Percentiles rank a stretch among this genome's conserved stretches.
These are phyloP conservation scores for Sphecodes monilicornis DNA, from an alignment of 2,888 invertebrate genomes.

Conservation along the genomic window DNA sequence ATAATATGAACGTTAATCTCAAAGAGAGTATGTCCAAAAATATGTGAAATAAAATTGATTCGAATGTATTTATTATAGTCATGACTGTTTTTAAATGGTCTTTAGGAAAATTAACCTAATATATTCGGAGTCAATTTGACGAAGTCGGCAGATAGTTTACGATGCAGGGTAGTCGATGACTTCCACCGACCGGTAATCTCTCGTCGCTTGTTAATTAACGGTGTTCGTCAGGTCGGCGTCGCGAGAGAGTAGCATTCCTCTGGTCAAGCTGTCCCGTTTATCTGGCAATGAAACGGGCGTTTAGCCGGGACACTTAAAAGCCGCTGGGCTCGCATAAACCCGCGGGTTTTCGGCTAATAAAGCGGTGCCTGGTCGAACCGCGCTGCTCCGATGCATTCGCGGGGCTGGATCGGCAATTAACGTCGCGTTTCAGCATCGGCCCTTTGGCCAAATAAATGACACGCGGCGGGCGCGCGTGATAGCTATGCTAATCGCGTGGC, in stretches of 20 bases:
- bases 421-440: slow-evolving; percentile 62
- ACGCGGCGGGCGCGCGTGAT: slow-evolving; percentile 57
- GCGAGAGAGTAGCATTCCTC: not conserved
- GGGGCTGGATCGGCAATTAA: slow-evolving; percentile 63
- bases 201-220: slow-evolving; percentile 53
- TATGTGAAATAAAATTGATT: not conserved
- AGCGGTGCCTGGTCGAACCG: slow-evolving; percentile 48
- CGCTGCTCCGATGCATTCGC: slow-evolving; percentile 56
- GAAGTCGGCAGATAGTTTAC: too few species aligned
- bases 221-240: not conserved
- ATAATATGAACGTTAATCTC: too few species aligned
- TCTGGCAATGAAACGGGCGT: slow-evolving; percentile 44
- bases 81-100: not conserved
- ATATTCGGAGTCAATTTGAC: not conserved
- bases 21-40: too few species aligned
- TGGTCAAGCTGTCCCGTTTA: slow-evolving; percentile 23
- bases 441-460: slow-evolving; percentile 66
- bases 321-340: slow-evolving; percentile 26
- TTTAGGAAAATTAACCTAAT: not conserved
- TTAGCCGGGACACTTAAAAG: slow-evolving; percentile 44
- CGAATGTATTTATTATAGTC: not conserved
- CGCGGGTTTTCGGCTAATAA: slow-evolving; percentile 55
- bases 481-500: slow-evolving; percentile 71
- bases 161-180: not conserved
- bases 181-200: slow-evolving; percentile 14